Base-by-base conservation (phyloP, 2,113 vertebrate genomes). In the Sebastes fasciatus region DNA sequence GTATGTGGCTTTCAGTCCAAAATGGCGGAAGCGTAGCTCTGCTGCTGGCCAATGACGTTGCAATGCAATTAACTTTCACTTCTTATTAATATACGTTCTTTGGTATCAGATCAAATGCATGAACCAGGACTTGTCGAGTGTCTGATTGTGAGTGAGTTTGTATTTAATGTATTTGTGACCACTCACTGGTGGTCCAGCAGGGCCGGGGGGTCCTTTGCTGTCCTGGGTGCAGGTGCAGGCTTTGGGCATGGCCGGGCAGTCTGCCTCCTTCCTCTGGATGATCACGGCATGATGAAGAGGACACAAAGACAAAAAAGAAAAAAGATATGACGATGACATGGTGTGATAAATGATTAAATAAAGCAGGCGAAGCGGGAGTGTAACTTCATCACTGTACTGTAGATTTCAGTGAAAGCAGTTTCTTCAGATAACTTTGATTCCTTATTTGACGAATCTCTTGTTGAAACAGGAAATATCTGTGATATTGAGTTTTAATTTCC, bases 221-320 rank as follows among this genome's bases (percentile, higher is more conserved):
- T 96, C 94, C 94, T 97, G 97, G 74, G 97, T 96, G 94, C 98
- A 99, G 93, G 97, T 97, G 86, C 98, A 99, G 85, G 98, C 91
- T 79, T 96, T 96, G 75, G 98, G 98, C 88, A 99, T 92, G 13
- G 98, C 95, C 0, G 98, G 97, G 19, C 98, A 99, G 79, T 96
- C 96, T 12, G 91, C 96, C 61, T 99, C 98, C 93, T 99, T 96
- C 90, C 98, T 97, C 98, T 99, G 93, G 71, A 72, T 4, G 64
- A 90, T 16, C 85, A 8, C 43, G 48, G 62, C 58, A 14, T 1
- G 42, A 74, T 43, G 76, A 83, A 1, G 19, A 63, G 52, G 52
- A 76, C 13, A 72, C 8, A 51, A 46, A 64, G n/a, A 79, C 10
- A 23, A 12, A 34, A 26, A 69, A 1, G 46, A 48, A 6, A 61